Base-by-base conservation (phyloP, 1,140 invertebrate species). In the Dreissena polymorpha region DNA sequence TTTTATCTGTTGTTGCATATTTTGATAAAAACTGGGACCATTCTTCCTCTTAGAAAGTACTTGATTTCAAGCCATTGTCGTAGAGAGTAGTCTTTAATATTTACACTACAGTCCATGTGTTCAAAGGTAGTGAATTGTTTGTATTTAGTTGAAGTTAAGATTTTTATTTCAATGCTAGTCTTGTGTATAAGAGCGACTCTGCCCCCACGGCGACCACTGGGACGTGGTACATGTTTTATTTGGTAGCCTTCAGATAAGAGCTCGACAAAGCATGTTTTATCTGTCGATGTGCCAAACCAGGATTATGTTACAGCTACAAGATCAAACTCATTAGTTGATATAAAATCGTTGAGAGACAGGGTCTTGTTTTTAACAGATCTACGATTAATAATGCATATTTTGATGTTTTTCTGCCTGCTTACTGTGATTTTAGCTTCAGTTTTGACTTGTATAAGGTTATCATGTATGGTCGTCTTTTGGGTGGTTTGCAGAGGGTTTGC, bases 331-430 rank as follows among this genome's bases (percentile, higher is more conserved):
- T 63, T 76, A 16, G 73, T 39, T n/a, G 49, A 10, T 10, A 76
- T 76, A 49, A n/a, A 76, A 29, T 76, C 57, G n/a, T 29, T 29
- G 25, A 64, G 23, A 21, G 73, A 23, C 14, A 76, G 55, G n/a
- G 73, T 65, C 23, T 76, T 76, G 39, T 76, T 76, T 18, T 76
- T 76, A 1, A 76, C 73, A 25, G 73, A 76, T 50, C 73, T 23
- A n/a, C 5, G 23, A 60, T 76, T 76, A 7, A 76, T 63, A 7
- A 2, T 64, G 23, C 73, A 76, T 64, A 76, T 60, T 76, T 63
- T 76, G 7, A 76, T 13, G 10, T 65, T 76, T 64, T 7, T 64
- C 63, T 64, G 55, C 10, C 55, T 55, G 60, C 39, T 63, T 18
- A 63, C 55, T 6, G 55, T 23, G 18, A 49, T 72, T 18, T 49